Base-by-base conservation (phyloP, 2,113 vertebrate species). In the Pseudopodoces humilis region DNA sequence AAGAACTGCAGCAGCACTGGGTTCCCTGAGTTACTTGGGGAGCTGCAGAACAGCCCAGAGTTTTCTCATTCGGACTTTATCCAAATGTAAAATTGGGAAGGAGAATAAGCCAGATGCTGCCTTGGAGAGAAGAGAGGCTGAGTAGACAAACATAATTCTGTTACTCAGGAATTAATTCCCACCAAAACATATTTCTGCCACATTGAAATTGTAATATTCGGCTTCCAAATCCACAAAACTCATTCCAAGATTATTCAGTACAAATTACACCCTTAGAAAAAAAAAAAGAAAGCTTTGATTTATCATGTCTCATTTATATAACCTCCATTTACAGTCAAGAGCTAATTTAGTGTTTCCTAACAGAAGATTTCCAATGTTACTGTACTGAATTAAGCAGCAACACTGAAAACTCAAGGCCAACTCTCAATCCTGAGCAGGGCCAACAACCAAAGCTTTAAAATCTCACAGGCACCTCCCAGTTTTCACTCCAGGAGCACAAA, bases 111-210 rank as follows among this genome's bases (percentile, higher is more conserved):
- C 92, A 93, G 79, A 95, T 93, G 85, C 92, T 79, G 7, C 20
- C 64, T 71, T 78, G 95, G 85, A 95, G 72, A 94, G 41, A 41
- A 56, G 8, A 78, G 30, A 62, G 46, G 52, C 53, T 86, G 60
- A 96, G 80, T 24, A 95, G 86, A 95, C 31, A 86, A 92, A 90
- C 65, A 91, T 77, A 84, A 84, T 92, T 95, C 94, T 96, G 88
- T 77, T 85, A 90, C 72, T 86, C 47, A 33, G 79, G 92, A 96
- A 97, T 96, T 96, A 96, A 92, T 93, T 95, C 90, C 86, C 96
- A 96, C 91, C 63, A 92, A 97, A 94, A 96, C 79, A 93, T 97
- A 90, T 91, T 96, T 96, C 88, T 97, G 88, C 90, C 94, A 95
- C 87, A 86, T 20, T 84, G 87, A 96, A 94, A 97, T 89, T 37